Conservation (phyloP, 2,797 vertebrate genomes). For the Pempheris klunzingeri region DNA sequence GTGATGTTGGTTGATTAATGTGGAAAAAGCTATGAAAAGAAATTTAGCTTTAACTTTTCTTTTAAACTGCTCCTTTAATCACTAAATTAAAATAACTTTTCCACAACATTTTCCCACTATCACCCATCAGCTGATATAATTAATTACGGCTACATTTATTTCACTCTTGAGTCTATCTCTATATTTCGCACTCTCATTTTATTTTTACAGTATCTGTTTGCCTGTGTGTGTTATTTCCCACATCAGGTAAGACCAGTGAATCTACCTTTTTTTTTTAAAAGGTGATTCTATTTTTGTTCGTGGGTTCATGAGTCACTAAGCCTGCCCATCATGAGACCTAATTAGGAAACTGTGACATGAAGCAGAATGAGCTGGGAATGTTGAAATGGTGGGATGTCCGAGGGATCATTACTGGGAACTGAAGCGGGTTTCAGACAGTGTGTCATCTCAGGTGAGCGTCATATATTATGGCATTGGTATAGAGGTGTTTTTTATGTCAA, state of each 20-base stretch:
- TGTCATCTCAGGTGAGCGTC: constrained; percentile 29
- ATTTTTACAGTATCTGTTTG: neutral
- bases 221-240: neutral
- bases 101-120: too few relatives aligned
- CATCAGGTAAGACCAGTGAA: neutral
- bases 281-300: neutral
- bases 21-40: neutral
- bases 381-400: constrained; percentile 10
- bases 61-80: neutral
- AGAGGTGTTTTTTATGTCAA: neutral
- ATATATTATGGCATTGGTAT: neutral
- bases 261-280: neutral
- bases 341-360: constrained; percentile 13
- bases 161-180: neutral
- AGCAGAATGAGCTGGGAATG: neutral
- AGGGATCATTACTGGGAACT: neutral
- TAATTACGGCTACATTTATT: neutral
- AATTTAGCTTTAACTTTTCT: neutral
- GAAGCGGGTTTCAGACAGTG: constrained; percentile 6
- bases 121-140: neutral
- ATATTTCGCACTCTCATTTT: neutral
- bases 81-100: neutral
- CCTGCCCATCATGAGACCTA: neutral
- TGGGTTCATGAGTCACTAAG: constrained; percentile 1
- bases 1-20: neutral